phyloP scores from a whole-genome alignment of 1,140 invertebrate genomes.

The Triops longicaudatus region DNA sequence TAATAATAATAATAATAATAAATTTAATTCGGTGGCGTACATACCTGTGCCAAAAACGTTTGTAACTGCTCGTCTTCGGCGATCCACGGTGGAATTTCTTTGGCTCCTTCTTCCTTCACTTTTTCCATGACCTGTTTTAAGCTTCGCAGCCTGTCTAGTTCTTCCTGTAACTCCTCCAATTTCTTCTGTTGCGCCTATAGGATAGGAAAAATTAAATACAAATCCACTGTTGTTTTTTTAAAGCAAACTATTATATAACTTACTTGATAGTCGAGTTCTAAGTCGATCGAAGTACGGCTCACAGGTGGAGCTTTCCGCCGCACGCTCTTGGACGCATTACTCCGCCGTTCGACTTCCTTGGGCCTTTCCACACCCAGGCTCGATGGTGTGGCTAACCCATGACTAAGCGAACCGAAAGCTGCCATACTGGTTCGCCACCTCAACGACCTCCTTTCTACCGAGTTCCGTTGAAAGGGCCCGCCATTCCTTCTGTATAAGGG shows the following conservation, averaged over 20 bases:
- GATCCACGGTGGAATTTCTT: slow-evolving; percentile 69
- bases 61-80: slow-evolving; percentile 78
- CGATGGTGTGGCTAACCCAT: neutral
- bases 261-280: slow-evolving; percentile 75
- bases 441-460: slow-evolving; percentile 76
- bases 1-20: too few relatives aligned
- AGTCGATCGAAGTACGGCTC: slow-evolving; percentile 74
- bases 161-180: slow-evolving; percentile 68
- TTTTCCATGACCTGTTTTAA: slow-evolving; percentile 54
- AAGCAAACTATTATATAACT: neutral
- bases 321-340: neutral
- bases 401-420: neutral
- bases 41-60: slow-evolving; percentile 43
- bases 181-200: slow-evolving; percentile 66
- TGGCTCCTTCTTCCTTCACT: slow-evolving; percentile 66
- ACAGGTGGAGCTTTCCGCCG: slow-evolving; percentile 20
- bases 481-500: slow-evolving; percentile 61
- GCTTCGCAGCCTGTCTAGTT: slow-evolving; percentile 67
- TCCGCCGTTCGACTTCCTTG: neutral
- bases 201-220: neutral
- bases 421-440: slow-evolving; percentile 46
- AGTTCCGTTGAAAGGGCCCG: slow-evolving; percentile 75
- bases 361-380: neutral
- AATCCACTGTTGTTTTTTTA: neutral
- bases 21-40: too few relatives aligned